Evolutionary conservation across 1,140 invertebrate genomes (phyloP).

Genomic region (Dreissena rostriformis): DNA sequence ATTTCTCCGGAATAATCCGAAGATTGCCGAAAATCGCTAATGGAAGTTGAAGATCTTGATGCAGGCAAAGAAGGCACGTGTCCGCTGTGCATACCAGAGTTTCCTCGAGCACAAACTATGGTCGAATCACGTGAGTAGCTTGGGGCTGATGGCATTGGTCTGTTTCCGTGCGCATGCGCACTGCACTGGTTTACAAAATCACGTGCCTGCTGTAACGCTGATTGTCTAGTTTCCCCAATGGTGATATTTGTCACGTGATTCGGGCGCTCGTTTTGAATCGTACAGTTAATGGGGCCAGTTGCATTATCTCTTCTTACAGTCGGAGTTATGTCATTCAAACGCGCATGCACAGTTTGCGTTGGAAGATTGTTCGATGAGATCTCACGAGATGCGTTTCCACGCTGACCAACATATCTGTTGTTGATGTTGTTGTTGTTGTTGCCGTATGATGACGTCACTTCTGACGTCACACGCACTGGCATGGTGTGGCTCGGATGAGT

Average conservation of each 20-base stretch:
- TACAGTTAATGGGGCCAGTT: conserved; percentile 12
- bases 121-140: neutral
- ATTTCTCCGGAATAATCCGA: neutral
- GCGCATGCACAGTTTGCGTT: conserved; percentile 1
- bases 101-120: neutral
- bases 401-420: neutral
- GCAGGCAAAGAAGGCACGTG: neutral
- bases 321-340: neutral
- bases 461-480: neutral
- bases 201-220: conserved; percentile 41
- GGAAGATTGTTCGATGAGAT: neutral
- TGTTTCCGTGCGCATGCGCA: conserved; percentile 8
- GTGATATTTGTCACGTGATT: neutral
- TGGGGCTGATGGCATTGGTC: conserved; percentile 35
- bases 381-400: neutral
- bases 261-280: conserved; percentile 23
- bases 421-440: conserved; percentile 1
- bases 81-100: neutral
- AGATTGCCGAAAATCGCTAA: neutral
- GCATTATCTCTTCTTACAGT: neutral
- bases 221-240: neutral
- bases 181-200: conserved; percentile 10
- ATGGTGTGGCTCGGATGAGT: neutral
- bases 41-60: neutral
- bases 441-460: neutral